A percentile compares a stretch with the other conserved stretches of the same genome.
phyloP scores from a whole-genome alignment of 2,797 vertebrate species.

The Enteromius trimaculatus region DNA sequence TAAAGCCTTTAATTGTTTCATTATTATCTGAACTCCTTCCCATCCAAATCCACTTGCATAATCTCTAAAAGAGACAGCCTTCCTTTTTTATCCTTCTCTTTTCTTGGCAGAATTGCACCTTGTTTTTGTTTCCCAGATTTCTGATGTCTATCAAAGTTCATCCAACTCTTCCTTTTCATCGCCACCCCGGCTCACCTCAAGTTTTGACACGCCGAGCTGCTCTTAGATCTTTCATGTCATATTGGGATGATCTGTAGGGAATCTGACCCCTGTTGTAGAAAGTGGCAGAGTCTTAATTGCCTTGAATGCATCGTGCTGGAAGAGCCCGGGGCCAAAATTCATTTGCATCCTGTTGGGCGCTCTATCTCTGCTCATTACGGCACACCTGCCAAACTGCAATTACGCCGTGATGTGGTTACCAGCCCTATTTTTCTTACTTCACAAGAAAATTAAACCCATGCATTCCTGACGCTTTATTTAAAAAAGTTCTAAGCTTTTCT shows the following conservation, averaged over 20 bases:
- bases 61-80: slow-evolving; percentile 12
- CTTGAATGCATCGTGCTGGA: slow-evolving; percentile 72
- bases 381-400: slow-evolving; percentile 60
- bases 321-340: slow-evolving; percentile 67
- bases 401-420: slow-evolving; percentile 58
- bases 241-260: slow-evolving; percentile 62
- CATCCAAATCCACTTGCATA: slow-evolving; percentile 13
- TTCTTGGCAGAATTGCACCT: slow-evolving; percentile 35
- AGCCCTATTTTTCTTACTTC: slow-evolving; percentile 44
- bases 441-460: slow-evolving; percentile 39
- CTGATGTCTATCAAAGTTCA: slow-evolving; percentile 49
- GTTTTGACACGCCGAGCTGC: slow-evolving; percentile 69
- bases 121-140: slow-evolving; percentile 46
- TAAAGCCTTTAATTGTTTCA: slow-evolving; percentile 39
- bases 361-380: slow-evolving; percentile 56
- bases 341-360: slow-evolving; percentile 69
- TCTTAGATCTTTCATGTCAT: slow-evolving; percentile 58
- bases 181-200: slow-evolving; percentile 57
- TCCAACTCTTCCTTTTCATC: slow-evolving; percentile 33
- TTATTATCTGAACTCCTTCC: slow-evolving; percentile 30
- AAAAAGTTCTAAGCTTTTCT: slow-evolving; percentile 5
- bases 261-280: slow-evolving; percentile 70
- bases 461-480: slow-evolving; percentile 16
- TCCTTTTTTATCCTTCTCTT: slow-evolving; percentile 25
- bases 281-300: slow-evolving; percentile 72